phyloP scores from a whole-genome alignment of 2,113 vertebrate species.

The Hemiprocne comata region DNA sequence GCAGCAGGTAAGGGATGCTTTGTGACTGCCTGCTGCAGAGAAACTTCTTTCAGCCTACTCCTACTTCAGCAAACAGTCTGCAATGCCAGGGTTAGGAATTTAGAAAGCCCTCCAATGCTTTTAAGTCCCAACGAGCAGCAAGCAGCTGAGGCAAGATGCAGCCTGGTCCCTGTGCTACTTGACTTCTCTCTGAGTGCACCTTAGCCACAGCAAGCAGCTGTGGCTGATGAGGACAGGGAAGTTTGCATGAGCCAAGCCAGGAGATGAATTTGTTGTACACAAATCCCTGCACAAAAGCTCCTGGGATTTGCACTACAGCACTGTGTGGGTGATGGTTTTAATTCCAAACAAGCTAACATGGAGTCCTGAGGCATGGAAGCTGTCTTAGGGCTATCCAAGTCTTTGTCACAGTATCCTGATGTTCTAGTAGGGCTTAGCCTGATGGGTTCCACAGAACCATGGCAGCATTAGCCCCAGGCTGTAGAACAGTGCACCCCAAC shows the following conservation, averaged over 20 bases:
- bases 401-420: neutral
- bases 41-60: neutral
- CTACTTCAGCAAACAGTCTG: neutral
- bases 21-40: neutral
- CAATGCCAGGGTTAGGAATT: neutral
- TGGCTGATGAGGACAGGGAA: neutral
- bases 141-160: neutral
- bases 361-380: neutral
- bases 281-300: neutral
- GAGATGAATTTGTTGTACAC: neutral
- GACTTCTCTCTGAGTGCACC: fast-evolving
- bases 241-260: neutral
- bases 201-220: neutral
- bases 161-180: neutral
- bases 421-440: neutral
- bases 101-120: neutral
- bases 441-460: neutral
- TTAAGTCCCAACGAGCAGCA: neutral
- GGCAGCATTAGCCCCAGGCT: neutral
- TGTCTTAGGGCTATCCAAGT: neutral
- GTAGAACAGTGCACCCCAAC: neutral
- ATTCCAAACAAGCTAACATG: fast-evolving
- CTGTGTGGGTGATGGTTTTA: neutral
- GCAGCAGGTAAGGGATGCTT: neutral
- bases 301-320: neutral